Base-by-base conservation (phyloP, 2,888 invertebrate species). In the Lasioglossum pauxillum region DNA sequence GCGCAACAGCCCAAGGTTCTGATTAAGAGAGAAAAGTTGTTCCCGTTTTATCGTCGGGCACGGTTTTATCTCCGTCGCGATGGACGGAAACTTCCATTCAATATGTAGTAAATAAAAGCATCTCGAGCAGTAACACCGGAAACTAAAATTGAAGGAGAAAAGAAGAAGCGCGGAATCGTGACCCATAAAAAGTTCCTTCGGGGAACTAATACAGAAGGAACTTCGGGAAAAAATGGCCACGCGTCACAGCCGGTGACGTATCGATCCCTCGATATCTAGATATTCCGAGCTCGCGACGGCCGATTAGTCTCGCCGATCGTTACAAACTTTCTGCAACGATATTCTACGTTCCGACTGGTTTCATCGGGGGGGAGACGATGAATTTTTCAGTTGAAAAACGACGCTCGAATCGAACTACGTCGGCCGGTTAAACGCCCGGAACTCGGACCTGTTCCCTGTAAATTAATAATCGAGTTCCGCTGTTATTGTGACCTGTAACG, bases 171-270 rank as follows among this genome's bases (percentile, higher is more conserved):
- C 60, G 76, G 69, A 49, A 84, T 78, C 80, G 84, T 83, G 84
- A 87, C 84, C 84, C 67, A 83, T 80, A 79, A 83, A 87, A 88
- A 88, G 73, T 88, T 88, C 80, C 82, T 49, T 78, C 16, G 77
- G 72, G 75, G 67, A 78, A 81, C 84, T 84, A 79, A 88, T 88
- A 80, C 31, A 31, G 35, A 31, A 67, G 84, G 64, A 88, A 82
- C 35, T 87, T 82, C 1, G 53, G n/a, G 19, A 81, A 87, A 78
- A 83, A 84, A 79, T 80, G 76, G 69, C 75, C 46, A 46, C 73
- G n/a, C 64, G 83, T 83, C 87, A 46, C 46, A 19, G 75, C 72
- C 82, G 46, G 64, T 77, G 76, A 83, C 53, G 78, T 81, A 83
- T 86, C 85, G 86, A 80, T 49, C 64, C 64, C 53, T 19, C 77